A percentile compares a stretch with the other conserved stretches of the same genome.
Evolutionary conservation across 2,797 vertebrate genomes (phyloP).

Genomic region (Anabacerthia variegaticeps): DNA sequence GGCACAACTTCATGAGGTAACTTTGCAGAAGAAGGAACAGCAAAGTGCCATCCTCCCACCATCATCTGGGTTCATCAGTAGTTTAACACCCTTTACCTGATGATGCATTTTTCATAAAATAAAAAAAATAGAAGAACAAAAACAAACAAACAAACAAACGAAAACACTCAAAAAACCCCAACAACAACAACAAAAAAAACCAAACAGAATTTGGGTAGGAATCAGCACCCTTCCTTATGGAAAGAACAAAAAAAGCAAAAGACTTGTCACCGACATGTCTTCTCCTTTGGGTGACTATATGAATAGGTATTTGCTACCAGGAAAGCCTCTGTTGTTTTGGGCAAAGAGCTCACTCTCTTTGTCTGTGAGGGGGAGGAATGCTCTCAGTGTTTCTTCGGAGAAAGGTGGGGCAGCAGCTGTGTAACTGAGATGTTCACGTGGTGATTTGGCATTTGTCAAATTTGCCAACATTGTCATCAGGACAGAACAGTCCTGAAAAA

Average conservation of each 20-base stretch:
- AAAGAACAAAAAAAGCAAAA: neutral
- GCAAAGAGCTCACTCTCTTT: neutral
- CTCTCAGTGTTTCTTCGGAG: neutral
- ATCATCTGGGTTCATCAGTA: neutral
- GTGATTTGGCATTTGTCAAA: neutral
- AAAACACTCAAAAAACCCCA: no score
- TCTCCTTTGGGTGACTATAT: neutral
- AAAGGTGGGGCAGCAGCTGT: conserved; percentile 33
- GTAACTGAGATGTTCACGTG: neutral
- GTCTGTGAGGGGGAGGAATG: neutral
- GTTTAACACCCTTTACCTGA: neutral
- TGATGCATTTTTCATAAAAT: neutral
- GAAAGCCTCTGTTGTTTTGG: conserved; percentile 33
- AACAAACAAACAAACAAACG: neutral
- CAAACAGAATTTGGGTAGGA: neutral
- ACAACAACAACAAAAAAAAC: no score
- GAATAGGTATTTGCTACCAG: neutral
- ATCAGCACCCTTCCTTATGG: neutral
- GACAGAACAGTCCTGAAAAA: neutral
- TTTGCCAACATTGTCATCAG: neutral
- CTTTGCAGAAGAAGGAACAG: neutral
- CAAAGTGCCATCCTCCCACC: neutral
- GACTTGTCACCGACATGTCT: neutral
- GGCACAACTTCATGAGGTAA: neutral
- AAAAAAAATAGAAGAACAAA: neutral